Evolutionary conservation across 2,113 vertebrate genomes (phyloP).

Genomic region (Bombycilla garrulus): DNA sequence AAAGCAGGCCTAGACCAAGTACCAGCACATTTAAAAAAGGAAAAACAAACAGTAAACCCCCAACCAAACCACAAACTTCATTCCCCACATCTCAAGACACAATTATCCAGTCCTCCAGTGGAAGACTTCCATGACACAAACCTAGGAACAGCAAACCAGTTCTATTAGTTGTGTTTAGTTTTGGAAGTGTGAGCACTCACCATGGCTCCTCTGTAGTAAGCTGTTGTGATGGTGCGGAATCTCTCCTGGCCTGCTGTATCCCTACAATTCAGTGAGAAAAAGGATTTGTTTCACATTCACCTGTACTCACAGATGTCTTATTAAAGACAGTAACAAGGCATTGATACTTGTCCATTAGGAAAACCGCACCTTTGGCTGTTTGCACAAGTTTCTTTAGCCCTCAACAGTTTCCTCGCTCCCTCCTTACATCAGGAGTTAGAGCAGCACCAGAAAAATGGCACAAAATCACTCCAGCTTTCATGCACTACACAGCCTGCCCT

Average conservation of each 20-base stretch:
- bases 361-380: background rate
- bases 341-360: background rate
- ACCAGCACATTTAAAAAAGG: background rate
- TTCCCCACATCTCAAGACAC: background rate
- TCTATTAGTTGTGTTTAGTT: background rate
- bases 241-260: constrained; percentile 92
- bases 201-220: constrained; percentile 93
- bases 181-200: constrained; percentile 68
- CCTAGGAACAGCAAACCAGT: background rate
- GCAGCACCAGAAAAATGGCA: background rate
- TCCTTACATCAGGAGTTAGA: background rate
- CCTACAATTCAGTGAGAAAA: constrained; percentile 67
- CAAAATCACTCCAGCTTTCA: background rate
- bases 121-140: background rate
- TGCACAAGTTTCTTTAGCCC: background rate
- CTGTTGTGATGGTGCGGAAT: constrained; percentile 92
- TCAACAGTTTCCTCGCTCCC: background rate
- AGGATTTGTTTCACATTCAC: background rate
- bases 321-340: background rate
- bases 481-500: background rate
- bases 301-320: background rate
- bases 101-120: background rate
- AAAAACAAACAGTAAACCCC: background rate
- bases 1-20: background rate
- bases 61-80: background rate